Base-by-base conservation (phyloP, 2,113 vertebrate genomes). In the Panthera uncia region DNA sequence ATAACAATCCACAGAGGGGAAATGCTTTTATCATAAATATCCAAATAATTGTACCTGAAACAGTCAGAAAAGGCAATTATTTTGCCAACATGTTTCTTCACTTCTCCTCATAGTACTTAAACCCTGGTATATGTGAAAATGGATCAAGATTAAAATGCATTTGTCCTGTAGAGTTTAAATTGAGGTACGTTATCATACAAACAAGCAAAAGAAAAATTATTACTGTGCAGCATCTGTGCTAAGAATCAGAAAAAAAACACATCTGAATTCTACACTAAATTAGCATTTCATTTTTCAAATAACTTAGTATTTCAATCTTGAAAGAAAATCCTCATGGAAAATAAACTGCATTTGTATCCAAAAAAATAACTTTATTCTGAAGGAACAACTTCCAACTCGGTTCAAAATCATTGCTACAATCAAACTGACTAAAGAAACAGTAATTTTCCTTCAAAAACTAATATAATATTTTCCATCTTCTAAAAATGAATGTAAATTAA, bases 401-500 rank as follows among this genome's bases (percentile, higher is more conserved):
- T 95, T 89, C 57, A 85, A 97, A 96, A 95, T 84, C 16, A 88
- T 63, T 69, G 71, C 31, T 33, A 38, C 1, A 88, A 93, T 45
- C 55, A 93, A 93, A 52, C 12, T 13, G 65, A 29, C 61, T 83
- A 81, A 95, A 84, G n/a, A 12, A 76, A 93, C 41, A 74, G 29
- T 11, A 93, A 76, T 50, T 83, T 87, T 50, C 48, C 52, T 94
- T 63, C 41, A 94, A 94, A 25, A 94, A 88, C 27, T 66, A 96
- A 89, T 36, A 86, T 76, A 90, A 95, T 82, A 83, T 19, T 84
- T 98, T 82, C 36, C 45, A 84, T 83, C 25, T 91, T 94, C 65
- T n/a, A 91, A 89, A 88, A 87, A 29, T 57, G 7, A 81, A 94
- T n/a, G 45, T 93, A 95, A 96, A 73, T 84, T 78, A 83, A 92